Evolutionary conservation across 2,888 invertebrate species (phyloP).

Genomic region (Drepanosiphum platanoidis): DNA sequence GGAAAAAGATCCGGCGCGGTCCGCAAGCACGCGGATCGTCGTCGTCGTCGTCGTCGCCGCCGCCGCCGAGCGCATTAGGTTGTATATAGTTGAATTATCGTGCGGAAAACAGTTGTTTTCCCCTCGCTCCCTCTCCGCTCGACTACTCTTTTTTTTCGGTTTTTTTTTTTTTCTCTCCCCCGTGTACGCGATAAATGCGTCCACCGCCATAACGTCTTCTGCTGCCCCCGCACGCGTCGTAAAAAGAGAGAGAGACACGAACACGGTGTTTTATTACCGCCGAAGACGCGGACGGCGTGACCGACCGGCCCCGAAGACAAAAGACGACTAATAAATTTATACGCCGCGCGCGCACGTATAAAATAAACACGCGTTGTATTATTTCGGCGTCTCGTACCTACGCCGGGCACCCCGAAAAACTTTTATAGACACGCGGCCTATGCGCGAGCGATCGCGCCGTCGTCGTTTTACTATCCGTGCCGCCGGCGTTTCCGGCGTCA

Average conservation of each 20-base stretch:
- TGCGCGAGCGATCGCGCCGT: too few relatives aligned
- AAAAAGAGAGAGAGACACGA: not conserved
- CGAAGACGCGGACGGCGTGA: not conserved
- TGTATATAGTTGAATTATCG: slow-evolving; percentile 58
- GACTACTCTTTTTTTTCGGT: not conserved
- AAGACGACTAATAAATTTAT: too few relatives aligned
- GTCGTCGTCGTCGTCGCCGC: too few relatives aligned
- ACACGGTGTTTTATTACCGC: not conserved
- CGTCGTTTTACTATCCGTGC: too few relatives aligned
- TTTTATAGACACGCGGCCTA: too few relatives aligned
- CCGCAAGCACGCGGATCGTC: not conserved
- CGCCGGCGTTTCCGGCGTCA: too few relatives aligned
- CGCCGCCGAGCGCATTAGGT: not conserved
- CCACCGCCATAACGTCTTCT: not conserved
- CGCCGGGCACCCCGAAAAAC: too few relatives aligned
- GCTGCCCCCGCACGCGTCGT: not conserved
- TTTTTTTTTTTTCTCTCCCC: not conserved
- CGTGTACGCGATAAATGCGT: not conserved
- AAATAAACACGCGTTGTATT: too few relatives aligned
- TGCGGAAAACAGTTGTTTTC: slow-evolving; percentile 70
- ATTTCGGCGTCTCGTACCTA: too few relatives aligned
- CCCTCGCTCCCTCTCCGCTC: slow-evolving; percentile 68
- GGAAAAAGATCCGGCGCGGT: slow-evolving; percentile 42
- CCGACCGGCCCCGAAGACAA: not conserved
- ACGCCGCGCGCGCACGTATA: too few relatives aligned